Base-by-base conservation (phyloP, 2,113 vertebrate genomes). In the Tonatia bakeri region DNA sequence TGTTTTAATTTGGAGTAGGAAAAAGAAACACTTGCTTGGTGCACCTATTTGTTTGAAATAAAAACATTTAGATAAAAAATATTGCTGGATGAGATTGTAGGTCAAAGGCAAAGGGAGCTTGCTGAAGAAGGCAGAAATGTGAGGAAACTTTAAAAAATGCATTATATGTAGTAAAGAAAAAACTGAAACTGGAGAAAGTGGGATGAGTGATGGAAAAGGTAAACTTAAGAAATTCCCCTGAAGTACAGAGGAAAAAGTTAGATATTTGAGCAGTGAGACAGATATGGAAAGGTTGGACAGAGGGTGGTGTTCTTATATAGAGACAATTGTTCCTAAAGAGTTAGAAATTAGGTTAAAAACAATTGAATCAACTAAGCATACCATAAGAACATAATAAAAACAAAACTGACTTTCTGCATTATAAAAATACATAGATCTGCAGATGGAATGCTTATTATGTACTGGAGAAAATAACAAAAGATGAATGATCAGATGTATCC, bases 1-100 rank as follows among this genome's bases (percentile, higher is more conserved):
- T 84, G 13, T 96, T 98, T 94, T 82, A 82, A 73, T 95, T 93
- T 94, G 69, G 97, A 95, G 28, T 92, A 95, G 96, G 90, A 80
- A 97, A 76, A 95, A 85, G 88, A 96, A 98, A 87, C 85, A 98
- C 94, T 88, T 97, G 96, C 94, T 96, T 98, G 92, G 61, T 96
- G 28, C 28, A 64, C 28, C 94, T 96, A 59, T 96, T 97, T 91
- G 92, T 98, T 98, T 96, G 85, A 97, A 98, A 98, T 98, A 96
- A 98, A 98, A 97, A 95, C 95, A 98, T 52, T 97, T 96, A 90
- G 77, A 97, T 94, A 90, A 96, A 33, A 72, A 40, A 72, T 91
- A 75, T 45, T 86, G 40, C 47, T 79, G 56, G 75, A 65, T 90
- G 43, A 97, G 59, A 75, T 38, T 77, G 14, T 45, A 91, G 85